Evolutionary conservation across 2,797 vertebrate genomes (phyloP), one percentile per base, ranked within the genome.

Genomic region (Phoebastria nigripes): DNA sequence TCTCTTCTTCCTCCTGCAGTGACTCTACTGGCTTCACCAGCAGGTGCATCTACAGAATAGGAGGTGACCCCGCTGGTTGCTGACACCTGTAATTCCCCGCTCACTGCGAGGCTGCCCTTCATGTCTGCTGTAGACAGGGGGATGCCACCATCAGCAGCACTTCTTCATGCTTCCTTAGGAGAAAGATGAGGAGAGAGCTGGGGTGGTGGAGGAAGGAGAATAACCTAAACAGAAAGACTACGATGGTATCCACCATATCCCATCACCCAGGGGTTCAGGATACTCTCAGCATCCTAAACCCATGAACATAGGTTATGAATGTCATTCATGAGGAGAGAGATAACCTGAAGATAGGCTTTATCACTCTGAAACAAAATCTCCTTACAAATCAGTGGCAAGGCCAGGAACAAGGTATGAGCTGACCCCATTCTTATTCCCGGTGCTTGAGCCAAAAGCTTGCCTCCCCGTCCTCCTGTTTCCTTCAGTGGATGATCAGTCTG

Each of bases 51-150:
- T 42, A 11, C 2, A 16, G 58, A 58, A 37, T 0, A 62, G 7
- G 47, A 85, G 33, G 8, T 62, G 54, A 37, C 12, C 12, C 47
- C 6, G 1, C 26, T 35, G 31, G 35, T 28, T 20, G 39, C 19
- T 35, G 52, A 39, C 49, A 52, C 5, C 28, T 41, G 28, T 15
- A 39, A 61, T 41, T 69, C 46, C 25, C 25, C 2, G 1, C 24
- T 81, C 24, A 19, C 14, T 71, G 20, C 1, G 1, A 82, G 35
- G 28, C 4, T 93, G 58, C 37, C 37, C 17, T 77, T 82, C 46
- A 5, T 11, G 15, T 8, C 47, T 8, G 1, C 25, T n/a, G 31
- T 5, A n/a, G 31, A 22, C 5, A 17, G n/a, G 6, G 17, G 11
- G 17, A 26, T 19, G n/a, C 2, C 58, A 42, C 61, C 46, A 61